Evolutionary conservation across 2,113 vertebrate genomes (phyloP).

Genomic region (Nothocercus nigrocapillus): DNA sequence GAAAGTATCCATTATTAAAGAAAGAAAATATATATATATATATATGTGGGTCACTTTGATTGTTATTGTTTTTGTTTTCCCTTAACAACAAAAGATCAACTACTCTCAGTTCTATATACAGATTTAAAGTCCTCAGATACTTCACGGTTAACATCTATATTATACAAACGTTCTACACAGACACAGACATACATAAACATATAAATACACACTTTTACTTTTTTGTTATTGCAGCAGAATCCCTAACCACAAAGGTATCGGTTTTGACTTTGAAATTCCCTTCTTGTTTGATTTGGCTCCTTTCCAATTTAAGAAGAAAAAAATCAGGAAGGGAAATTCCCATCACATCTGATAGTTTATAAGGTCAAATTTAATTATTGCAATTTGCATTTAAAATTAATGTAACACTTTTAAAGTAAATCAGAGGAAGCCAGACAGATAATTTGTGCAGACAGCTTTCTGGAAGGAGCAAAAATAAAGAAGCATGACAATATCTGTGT

Average conservation of each 20-base stretch:
- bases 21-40: slow-evolving; percentile 1
- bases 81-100: slow-evolving; percentile 45
- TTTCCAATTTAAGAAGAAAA: slow-evolving; percentile 60
- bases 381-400: slow-evolving; percentile 63
- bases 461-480: slow-evolving; percentile 46
- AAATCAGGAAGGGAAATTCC: slow-evolving; percentile 61
- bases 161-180: background rate
- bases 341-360: slow-evolving; percentile 53
- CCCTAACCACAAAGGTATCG: slow-evolving; percentile 43
- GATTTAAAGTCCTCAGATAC: slow-evolving; percentile 58
- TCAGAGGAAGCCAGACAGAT: slow-evolving; percentile 44
- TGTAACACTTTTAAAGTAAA: slow-evolving; percentile 29
- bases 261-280: slow-evolving; percentile 68
- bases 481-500: background rate
- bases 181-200: background rate
- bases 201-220: background rate
- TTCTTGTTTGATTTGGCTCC: slow-evolving; percentile 63
- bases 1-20: slow-evolving; percentile 81
- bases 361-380: slow-evolving; percentile 69
- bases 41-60: slow-evolving; percentile 70
- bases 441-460: slow-evolving; percentile 41
- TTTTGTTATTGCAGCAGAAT: slow-evolving; percentile 1
- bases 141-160: slow-evolving; percentile 51
- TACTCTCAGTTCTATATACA: slow-evolving; percentile 57
- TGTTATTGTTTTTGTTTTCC: background rate